These are phyloP conservation scores for Leptopilina syphax DNA, from an alignment of 2,888 invertebrate genomes.

Conservation along the genomic window DNA sequence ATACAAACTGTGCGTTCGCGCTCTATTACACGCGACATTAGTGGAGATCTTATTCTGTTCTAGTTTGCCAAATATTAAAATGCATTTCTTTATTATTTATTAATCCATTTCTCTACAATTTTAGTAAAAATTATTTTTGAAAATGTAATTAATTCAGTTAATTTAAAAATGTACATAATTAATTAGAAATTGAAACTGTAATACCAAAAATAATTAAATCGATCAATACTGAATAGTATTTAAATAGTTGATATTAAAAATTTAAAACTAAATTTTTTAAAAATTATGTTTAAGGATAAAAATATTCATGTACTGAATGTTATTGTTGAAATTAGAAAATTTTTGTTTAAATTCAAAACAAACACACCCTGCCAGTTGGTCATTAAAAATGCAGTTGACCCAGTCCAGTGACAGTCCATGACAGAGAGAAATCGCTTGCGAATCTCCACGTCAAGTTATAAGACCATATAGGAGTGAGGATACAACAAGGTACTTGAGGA, in stretches of 20 bases:
- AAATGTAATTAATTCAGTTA: too few relatives aligned
- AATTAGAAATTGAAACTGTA: too few relatives aligned
- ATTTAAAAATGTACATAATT: too few relatives aligned
- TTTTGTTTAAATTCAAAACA: constrained; percentile 5
- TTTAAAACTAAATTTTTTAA: too few relatives aligned
- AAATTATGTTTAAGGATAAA: background rate
- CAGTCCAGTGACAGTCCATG: constrained; percentile 60
- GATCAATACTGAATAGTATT: background rate
- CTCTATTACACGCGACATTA: constrained; percentile 34
- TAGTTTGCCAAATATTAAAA: constrained; percentile 20
- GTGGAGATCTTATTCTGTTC: constrained; percentile 23
- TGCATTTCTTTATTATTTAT: background rate
- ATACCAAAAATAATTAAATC: too few relatives aligned
- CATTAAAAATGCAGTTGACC: constrained; percentile 59
- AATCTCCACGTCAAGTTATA: constrained; percentile 52
- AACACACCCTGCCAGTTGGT: constrained; percentile 15
- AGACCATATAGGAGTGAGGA: constrained; percentile 51
- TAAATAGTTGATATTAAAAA: too few relatives aligned
- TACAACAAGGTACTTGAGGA: constrained; percentile 50
- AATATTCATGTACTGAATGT: background rate
- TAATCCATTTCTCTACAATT: background rate
- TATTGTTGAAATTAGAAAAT: background rate
- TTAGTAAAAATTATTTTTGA: background rate
- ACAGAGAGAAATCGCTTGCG: constrained; percentile 62
- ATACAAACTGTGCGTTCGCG: constrained; percentile 19